Evolutionary conservation across 2,113 vertebrate genomes (phyloP), one percentile per base, ranked within the genome.

Genomic region (Boulengerochromis microlepis): DNA sequence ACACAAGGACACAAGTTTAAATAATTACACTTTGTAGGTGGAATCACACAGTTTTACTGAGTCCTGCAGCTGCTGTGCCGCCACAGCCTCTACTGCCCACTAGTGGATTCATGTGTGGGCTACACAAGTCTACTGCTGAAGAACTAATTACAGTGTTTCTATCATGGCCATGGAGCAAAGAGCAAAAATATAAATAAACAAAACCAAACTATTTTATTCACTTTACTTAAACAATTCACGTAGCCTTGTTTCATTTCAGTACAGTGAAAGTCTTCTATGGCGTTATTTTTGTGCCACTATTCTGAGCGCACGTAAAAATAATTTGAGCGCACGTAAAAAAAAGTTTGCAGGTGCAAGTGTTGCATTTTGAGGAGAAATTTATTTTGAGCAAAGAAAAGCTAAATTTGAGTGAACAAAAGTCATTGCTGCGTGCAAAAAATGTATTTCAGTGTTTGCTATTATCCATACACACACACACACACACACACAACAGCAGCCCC

Each of bases 51-150:
- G 38, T 31, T 82, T 88, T 50, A 74, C 24, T 10, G 18, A 82
- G 57, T 33, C 45, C 19, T 33, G 3, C 4, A 16, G 42, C 40
- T 84, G 24, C 18, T 82, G 80, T 35, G 57, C 15, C 12, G 18
- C 31, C 82, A 31, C 83, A 71, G 76, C 29, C 87, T 92, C 81
- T 93, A 85, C 91, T 93, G 95, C 95, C 95, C 95, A 94, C 95
- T 90, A 86, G 93, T 95, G 95, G 95, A 13, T 33, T 66, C 22
- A 84, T 18, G 16, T 45, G 54, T 47, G 18, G 38, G 5, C 42
- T 87, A 71, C 91, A 92, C 8, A 22, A 40, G 50, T 50, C 42
- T 19, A 31, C 16, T 50, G 71, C 71, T 78, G 42, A 29, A 50
- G 9, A 50, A 50, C 10, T 19, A 19, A 50, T 50, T 31, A 76